Evolutionary conservation across 1,140 invertebrate genomes (phyloP).

Genomic region (Drosophila obscura): DNA sequence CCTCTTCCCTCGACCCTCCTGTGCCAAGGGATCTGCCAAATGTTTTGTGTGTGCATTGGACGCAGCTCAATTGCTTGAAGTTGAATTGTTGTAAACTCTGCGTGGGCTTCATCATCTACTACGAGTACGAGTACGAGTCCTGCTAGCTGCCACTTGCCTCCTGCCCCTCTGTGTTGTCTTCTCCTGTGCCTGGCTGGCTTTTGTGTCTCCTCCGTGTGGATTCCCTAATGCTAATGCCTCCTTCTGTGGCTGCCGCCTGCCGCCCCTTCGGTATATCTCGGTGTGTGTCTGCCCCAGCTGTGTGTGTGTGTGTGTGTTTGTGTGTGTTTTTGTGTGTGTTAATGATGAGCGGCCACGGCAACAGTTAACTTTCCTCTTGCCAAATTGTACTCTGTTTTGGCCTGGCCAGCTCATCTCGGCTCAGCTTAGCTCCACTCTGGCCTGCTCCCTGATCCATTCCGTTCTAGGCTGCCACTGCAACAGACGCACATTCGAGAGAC

Average conservation of each 20-base stretch:
- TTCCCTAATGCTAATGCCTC: too few species aligned
- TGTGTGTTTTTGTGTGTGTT: constrained; percentile 45
- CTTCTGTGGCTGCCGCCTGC: too few species aligned
- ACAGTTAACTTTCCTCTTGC: constrained; percentile 66
- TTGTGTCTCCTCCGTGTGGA: too few species aligned
- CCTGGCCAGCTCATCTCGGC: constrained; percentile 37
- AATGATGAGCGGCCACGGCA: constrained; percentile 66
- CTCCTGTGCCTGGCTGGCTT: too few species aligned
- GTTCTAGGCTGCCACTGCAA: constrained; percentile 42
- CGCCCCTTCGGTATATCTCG: background rate
- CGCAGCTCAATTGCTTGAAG: constrained; percentile 63
- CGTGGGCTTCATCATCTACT: background rate
- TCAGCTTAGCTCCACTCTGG: constrained; percentile 35
- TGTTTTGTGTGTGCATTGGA: constrained; percentile 50
- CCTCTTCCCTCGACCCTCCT: background rate
- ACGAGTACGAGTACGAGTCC: background rate
- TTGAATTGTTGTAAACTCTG: constrained; percentile 30
- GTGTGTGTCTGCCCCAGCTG: constrained; percentile 1
- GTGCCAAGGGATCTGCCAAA: too few species aligned
- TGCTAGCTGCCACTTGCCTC: background rate
- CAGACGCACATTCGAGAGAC: constrained; percentile 50
- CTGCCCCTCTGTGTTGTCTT: background rate
- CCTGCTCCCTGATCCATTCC: constrained; percentile 6
- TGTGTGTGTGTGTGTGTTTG: constrained; percentile 23
- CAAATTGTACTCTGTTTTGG: constrained; percentile 49